Evolutionary conservation across 2,797 vertebrate species (phyloP), one percentile per base, ranked within the genome.

Genomic region (Hippopotamyrus pictus): DNA sequence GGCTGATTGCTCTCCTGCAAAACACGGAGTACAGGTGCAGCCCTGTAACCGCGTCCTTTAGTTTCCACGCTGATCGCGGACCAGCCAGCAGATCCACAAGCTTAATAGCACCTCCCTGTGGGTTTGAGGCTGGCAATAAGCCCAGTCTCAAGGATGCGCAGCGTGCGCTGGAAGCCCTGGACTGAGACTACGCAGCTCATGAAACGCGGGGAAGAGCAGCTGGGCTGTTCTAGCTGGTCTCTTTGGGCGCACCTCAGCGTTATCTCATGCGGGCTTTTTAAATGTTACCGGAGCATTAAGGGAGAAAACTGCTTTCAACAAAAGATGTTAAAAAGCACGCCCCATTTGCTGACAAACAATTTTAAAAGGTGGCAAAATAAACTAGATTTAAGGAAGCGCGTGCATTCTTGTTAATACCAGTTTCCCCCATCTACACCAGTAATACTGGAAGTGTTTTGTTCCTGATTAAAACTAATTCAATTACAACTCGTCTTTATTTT

Each of bases 11-110:
- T 85, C 25, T 25, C 48, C 44, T 51, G 22, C 25, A 33, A 51
- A 50, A 85, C 48, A 25, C 48, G n/a, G 53, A 46, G 50, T 79
- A 89, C 88, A 89, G 88, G 88, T 89, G 88, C 37, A 79, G 65
- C 65, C 17, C 37, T 19, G 76, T 82, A 82, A 82, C 41, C 76
- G 8, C 76, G 76, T 82, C 41, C 41, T 46, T 44, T 19, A 82
- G 41, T 82, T 82, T 82, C 17, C 76, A 22, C 76, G n/a, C 41
- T 41, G 76, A 76, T 82, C 76, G 41, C 5, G 76, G 41, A 82
- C 37, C 37, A 82, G 76, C 19, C 41, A 82, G 17, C 41, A 46
- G 76, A 41, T 82, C 41, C 41, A 22, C 41, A 46, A 46, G 41
- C 19, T 82, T 44, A 46, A 46, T 19, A 46, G 76, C 76, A 82